These are phyloP conservation scores for Arizona elegans DNA, from an alignment of 2,113 vertebrate genomes.

Conservation along the genomic window DNA sequence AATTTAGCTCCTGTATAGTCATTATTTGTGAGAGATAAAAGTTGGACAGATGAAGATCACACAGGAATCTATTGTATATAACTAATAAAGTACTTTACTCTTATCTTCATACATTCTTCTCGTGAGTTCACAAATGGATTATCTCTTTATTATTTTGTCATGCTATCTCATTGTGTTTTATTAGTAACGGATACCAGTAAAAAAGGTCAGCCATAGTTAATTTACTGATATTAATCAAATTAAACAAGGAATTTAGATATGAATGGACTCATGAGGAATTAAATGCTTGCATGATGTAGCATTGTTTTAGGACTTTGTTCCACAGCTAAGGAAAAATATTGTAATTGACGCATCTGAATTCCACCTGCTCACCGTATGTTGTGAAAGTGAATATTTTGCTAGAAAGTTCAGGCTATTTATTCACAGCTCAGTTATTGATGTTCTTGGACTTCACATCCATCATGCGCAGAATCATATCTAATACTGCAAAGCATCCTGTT, in stretches of 20 bases:
- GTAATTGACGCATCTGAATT: not conserved
- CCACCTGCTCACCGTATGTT: not conserved
- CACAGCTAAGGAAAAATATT: not conserved
- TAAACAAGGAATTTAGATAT: not conserved
- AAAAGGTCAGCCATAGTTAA: not conserved
- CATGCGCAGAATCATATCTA: not conserved
- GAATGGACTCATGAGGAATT: not conserved
- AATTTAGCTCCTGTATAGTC: not conserved
- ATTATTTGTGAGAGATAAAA: not conserved
- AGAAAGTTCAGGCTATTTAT: not conserved
- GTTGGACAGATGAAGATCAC: not conserved
- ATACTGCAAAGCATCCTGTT: not conserved
- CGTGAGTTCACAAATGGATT: not conserved
- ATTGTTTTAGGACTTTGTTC: not conserved
- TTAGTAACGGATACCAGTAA: not conserved
- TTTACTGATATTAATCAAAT: not conserved
- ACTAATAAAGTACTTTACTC: not conserved
- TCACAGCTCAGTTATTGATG: not conserved
- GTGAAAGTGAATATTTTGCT: not conserved
- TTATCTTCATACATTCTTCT: not conserved
- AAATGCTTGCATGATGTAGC: not conserved
- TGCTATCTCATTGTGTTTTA: not conserved
- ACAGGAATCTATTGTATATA: not conserved
- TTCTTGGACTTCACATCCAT: not conserved
- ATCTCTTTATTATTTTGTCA: not conserved